Conservation (phyloP, 2,888 invertebrate genomes). For the Endotricha flammealis region DNA sequence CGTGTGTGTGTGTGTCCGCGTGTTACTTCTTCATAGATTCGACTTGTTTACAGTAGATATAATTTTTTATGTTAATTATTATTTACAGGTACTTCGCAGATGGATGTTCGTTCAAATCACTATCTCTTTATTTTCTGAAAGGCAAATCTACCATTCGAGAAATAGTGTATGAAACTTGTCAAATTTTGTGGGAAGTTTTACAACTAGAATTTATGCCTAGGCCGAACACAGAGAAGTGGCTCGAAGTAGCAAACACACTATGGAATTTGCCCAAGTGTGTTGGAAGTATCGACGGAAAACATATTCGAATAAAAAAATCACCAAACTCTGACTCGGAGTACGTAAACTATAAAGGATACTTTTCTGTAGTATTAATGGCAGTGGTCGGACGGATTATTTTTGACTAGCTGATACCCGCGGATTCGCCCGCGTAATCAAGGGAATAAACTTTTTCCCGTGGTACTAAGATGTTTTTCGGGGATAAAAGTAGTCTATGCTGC, state of each 20-base stretch:
- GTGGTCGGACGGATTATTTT: conserved; percentile 8
- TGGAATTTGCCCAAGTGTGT: conserved; percentile 8
- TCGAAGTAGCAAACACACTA: conserved; percentile 1
- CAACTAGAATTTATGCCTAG: conserved; percentile 1
- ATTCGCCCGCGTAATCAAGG: no score
- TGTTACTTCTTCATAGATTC: no score
- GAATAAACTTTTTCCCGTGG: no score
- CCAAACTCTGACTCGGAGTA: not conserved
- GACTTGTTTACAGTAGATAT: not conserved
- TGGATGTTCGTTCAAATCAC: not conserved
- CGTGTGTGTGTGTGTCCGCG: no score
- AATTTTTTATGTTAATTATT: not conserved
- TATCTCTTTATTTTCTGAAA: not conserved
- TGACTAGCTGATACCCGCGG: no score
- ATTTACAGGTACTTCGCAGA: not conserved
- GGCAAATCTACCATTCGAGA: not conserved
- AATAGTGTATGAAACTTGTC: conserved; percentile 1
- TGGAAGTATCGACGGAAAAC: conserved; percentile 6
- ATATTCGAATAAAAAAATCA: not conserved
- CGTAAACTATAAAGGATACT: conserved; percentile 6
- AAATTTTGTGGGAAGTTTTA: conserved; percentile 1
- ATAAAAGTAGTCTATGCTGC: no score
- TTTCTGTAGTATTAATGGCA: conserved; percentile 4
- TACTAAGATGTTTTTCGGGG: no score
- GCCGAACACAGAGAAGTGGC: not conserved